phyloP scores from a whole-genome alignment of 2,888 invertebrate species.

The Diadegma fenestrale region DNA sequence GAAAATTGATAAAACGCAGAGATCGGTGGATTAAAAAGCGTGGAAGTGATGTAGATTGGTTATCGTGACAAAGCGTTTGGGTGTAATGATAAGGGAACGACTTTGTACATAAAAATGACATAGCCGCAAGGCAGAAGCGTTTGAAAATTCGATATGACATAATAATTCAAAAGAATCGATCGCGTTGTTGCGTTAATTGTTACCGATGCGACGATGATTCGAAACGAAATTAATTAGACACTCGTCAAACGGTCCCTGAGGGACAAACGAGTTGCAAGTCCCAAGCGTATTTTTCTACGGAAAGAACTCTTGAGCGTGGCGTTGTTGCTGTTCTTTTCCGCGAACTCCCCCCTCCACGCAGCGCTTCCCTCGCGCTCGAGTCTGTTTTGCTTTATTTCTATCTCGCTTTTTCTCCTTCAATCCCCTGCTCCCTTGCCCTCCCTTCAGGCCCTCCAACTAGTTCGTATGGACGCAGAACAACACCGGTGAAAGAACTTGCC shows the following conservation, averaged over 20 bases:
- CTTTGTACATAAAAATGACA: not conserved
- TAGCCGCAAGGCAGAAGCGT: too few relatives aligned
- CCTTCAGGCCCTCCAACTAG: not conserved
- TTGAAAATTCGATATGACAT: not conserved
- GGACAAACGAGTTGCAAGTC: not conserved
- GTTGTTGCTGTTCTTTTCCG: constrained; percentile 8
- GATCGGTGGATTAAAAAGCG: not conserved
- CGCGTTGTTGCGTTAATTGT: not conserved
- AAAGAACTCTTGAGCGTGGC: not conserved
- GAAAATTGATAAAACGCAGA: not conserved
- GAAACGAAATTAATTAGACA: not conserved
- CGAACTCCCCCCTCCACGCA: not conserved
- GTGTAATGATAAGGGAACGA: not conserved
- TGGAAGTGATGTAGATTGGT: constrained; percentile 6
- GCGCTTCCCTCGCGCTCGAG: not conserved
- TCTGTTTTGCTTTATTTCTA: not conserved
- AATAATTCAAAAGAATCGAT: not conserved
- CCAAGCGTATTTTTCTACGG: not conserved
- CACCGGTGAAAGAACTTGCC: constrained; percentile 19
- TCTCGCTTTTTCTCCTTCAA: not conserved
- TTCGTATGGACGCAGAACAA: not conserved
- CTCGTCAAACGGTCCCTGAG: not conserved
- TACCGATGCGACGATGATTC: not conserved
- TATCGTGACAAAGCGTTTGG: not conserved
- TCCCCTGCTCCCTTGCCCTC: too few relatives aligned